These are phyloP conservation scores for Rousettus madagascariensis DNA, from an alignment of 2,797 vertebrate species.

Conservation along the genomic window DNA sequence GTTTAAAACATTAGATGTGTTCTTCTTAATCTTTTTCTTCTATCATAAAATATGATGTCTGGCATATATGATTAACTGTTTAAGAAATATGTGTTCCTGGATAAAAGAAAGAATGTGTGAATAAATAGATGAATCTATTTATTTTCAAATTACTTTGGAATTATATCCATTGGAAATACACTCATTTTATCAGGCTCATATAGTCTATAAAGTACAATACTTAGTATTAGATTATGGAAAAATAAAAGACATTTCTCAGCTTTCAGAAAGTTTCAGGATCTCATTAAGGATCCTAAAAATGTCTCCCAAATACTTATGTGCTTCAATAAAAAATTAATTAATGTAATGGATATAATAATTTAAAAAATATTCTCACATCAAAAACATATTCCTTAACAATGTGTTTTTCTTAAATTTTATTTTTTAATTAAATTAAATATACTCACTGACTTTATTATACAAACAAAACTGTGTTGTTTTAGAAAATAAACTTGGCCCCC, in stretches of 20 bases:
- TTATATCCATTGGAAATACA: not conserved
- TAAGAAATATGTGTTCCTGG: not conserved
- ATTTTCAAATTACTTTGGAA: not conserved
- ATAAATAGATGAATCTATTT: not conserved
- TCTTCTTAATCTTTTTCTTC: not conserved
- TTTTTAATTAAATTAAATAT: conserved; percentile 22
- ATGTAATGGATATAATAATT: not conserved
- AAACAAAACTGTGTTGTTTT: not conserved
- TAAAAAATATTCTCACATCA: not conserved
- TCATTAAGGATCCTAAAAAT: not conserved
- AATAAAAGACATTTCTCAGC: not conserved
- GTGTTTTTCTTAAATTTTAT: not conserved
- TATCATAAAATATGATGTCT: not conserved
- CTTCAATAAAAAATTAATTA: not conserved
- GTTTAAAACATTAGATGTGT: not conserved
- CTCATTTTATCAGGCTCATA: not conserved
- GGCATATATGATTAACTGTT: not conserved
- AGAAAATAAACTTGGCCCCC: not conserved
- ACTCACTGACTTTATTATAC: not conserved
- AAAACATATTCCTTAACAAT: not conserved
- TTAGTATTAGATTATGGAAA: not conserved
- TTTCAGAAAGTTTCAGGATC: not conserved
- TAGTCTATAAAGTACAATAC: not conserved
- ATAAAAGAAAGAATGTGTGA: not conserved
- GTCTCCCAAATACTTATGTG: not conserved